Percentiles rank a stretch among this genome's conserved stretches.
phyloP scores from a whole-genome alignment of 2,113 vertebrate species.

The Merops nubicus region DNA sequence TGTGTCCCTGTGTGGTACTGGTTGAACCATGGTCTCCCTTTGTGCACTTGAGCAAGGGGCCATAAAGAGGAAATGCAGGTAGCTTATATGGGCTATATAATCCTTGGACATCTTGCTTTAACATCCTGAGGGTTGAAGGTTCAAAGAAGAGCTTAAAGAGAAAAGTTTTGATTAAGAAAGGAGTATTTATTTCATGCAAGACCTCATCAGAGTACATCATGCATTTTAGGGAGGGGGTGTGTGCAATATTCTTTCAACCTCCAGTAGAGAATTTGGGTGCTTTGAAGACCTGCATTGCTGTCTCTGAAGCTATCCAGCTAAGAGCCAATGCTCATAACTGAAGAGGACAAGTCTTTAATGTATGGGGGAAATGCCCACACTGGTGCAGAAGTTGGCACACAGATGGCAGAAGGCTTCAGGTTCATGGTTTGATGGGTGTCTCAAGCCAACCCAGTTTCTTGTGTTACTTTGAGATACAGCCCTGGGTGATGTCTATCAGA shows the following conservation, averaged over 20 bases:
- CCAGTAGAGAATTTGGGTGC: not conserved
- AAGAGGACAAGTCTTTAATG: not conserved
- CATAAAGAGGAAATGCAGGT: not conserved
- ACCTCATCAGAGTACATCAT: not conserved
- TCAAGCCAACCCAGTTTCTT: not conserved
- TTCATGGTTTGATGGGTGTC: not conserved
- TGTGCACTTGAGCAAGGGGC: not conserved
- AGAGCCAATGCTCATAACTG: not conserved
- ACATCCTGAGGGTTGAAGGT: not conserved
- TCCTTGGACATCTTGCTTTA: not conserved
- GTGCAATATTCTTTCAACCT: not conserved
- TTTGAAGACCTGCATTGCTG: not conserved
- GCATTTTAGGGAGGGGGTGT: not conserved
- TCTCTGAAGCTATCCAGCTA: not conserved
- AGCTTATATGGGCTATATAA: not conserved
- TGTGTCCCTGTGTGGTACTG: not conserved
- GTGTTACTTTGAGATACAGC: not conserved
- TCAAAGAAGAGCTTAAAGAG: not conserved
- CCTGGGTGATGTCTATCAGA: not conserved
- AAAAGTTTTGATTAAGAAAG: not conserved
- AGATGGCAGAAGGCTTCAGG: not conserved
- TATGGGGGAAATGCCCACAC: rapidly evolving
- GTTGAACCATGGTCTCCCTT: not conserved
- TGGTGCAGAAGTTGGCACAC: not conserved
- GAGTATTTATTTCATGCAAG: not conserved